Conservation (phyloP, 2,888 invertebrate species). For the Drosophila mayaguana region DNA sequence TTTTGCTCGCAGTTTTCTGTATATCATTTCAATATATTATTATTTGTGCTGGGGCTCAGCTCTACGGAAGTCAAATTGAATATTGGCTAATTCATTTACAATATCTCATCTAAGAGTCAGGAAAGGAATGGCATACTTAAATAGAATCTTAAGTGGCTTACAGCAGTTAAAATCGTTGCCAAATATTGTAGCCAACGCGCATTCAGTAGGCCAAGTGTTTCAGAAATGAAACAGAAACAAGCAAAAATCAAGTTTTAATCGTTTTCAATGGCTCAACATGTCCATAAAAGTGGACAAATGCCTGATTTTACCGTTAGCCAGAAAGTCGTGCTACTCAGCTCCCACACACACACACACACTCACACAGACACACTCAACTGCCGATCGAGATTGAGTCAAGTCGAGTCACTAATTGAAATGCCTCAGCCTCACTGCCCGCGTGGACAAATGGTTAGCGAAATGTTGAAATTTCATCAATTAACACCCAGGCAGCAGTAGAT, state of each 20-base stretch:
- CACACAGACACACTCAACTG: conserved; percentile 21
- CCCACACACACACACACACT: conserved; percentile 9
- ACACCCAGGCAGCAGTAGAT: conserved; percentile 32
- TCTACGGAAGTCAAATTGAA: conserved; percentile 33
- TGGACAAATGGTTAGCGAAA: conserved; percentile 16
- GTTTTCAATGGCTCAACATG: conserved; percentile 45
- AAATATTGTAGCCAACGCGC: not conserved
- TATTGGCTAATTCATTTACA: conserved; percentile 17
- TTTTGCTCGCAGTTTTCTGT: conserved; percentile 5
- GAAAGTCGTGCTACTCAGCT: conserved; percentile 11
- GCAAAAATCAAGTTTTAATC: conserved; percentile 24
- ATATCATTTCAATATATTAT: conserved; percentile 29
- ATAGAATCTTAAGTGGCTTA: not conserved
- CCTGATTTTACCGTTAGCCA: conserved; percentile 45
- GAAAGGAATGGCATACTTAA: not conserved
- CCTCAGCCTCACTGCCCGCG: conserved; percentile 37
- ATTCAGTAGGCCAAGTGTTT: conserved; percentile 45
- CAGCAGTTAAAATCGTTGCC: not conserved
- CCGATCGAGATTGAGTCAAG: conserved; percentile 23
- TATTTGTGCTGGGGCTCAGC: not conserved
- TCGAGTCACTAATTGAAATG: conserved; percentile 50
- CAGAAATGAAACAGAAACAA: not conserved
- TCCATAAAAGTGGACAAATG: conserved; percentile 43
- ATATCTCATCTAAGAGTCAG: conserved; percentile 9
- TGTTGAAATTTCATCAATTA: conserved; percentile 56